Conservation (phyloP, 1,140 invertebrate species). For the Drosophila lacertosa region DNA sequence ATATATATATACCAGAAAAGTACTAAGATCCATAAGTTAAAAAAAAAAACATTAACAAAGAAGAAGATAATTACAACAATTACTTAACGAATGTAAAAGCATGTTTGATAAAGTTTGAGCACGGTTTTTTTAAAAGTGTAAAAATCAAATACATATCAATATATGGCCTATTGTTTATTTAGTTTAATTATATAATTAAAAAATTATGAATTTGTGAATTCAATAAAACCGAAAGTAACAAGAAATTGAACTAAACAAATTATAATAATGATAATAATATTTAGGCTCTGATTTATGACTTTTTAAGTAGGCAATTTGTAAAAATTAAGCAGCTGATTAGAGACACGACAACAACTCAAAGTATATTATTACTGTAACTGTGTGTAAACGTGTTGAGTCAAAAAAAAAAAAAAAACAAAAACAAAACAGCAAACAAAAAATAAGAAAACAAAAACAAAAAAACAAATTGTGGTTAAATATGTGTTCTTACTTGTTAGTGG, state of each 20-base stretch:
- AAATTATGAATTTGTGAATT: conserved; percentile 35
- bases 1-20: conserved; percentile 20
- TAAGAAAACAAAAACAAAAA: conserved; percentile 67
- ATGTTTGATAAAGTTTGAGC: conserved; percentile 68
- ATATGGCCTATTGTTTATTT: conserved; percentile 84
- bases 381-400: conserved; percentile 34
- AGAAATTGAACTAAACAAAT: conserved; percentile 3
- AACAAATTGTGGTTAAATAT: conserved; percentile 83
- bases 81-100: conserved; percentile 34
- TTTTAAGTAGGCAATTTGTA: conserved; percentile 80
- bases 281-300: conserved; percentile 78
- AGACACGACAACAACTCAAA: conserved; percentile 47
- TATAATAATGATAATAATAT: conserved; percentile 30
- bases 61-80: conserved; percentile 8
- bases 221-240: conserved; percentile 15
- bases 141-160: conserved; percentile 84
- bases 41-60: conserved; percentile 6
- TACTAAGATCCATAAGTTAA: conserved; percentile 27
- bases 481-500: conserved; percentile 83
- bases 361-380: conserved; percentile 28
- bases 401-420: conserved; percentile 23
- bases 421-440: conserved; percentile 59
- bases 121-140: conserved; percentile 81
- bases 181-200: conserved; percentile 68
- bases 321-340: conserved; percentile 59